These are phyloP conservation scores for Clarias magur DNA, from an alignment of 2,113 vertebrate species.

Conservation along the genomic window DNA sequence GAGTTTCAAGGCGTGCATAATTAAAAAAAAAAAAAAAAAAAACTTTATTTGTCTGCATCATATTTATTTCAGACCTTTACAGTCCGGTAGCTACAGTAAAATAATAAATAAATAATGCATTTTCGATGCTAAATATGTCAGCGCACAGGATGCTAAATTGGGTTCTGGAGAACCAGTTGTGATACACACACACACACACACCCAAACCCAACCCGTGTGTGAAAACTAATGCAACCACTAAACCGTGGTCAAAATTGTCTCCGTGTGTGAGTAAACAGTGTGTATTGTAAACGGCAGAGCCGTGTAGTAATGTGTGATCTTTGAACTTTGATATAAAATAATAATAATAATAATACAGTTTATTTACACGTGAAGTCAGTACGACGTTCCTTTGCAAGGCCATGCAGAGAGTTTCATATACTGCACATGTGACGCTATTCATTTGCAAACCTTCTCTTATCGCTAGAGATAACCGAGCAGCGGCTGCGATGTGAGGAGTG, in stretches of 20 bases:
- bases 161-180: background rate
- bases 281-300: background rate
- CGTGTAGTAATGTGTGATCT: background rate
- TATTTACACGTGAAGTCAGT: background rate
- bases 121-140: background rate
- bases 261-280: background rate
- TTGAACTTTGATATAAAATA: no score
- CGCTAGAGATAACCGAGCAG: background rate
- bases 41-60: no score
- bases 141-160: background rate
- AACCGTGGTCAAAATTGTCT: no score
- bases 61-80: no score
- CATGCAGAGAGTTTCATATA: background rate
- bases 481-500: no score
- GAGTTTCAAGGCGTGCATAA: no score
- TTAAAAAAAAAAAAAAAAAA: no score
- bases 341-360: background rate
- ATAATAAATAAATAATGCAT: no score
- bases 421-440: no score
- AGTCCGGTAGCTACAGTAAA: no score
- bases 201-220: background rate
- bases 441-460: slow-evolving; percentile 29
- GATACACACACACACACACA: background rate
- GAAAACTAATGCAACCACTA: no score
- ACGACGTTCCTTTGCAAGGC: background rate